These are phyloP conservation scores for Troides aeacus DNA, from an alignment of 2,888 invertebrate species.

Conservation along the genomic window DNA sequence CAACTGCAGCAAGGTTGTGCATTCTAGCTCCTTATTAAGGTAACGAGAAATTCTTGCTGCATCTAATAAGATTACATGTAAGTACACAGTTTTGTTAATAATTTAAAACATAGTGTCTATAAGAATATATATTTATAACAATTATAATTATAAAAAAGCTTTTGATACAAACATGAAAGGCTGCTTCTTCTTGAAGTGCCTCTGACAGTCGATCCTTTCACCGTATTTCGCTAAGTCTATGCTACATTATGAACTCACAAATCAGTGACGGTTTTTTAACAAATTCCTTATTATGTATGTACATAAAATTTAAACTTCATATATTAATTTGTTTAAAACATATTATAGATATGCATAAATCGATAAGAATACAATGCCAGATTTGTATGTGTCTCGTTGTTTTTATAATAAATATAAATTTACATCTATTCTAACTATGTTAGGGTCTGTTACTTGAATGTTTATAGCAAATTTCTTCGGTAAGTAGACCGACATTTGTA, in stretches of 20 bases:
- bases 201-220: too few relatives aligned
- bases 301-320: too few relatives aligned
- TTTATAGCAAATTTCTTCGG: not conserved
- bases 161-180: too few relatives aligned
- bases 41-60: conserved; percentile 1
- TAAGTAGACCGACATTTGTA: conserved; percentile 9
- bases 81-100: not conserved
- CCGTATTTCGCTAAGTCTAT: too few relatives aligned
- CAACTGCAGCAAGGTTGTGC: not conserved
- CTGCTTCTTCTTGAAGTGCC: too few relatives aligned
- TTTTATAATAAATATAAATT: not conserved
- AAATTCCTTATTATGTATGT: too few relatives aligned
- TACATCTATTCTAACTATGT: not conserved
- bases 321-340: too few relatives aligned
- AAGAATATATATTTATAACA: not conserved
- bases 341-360: not conserved
- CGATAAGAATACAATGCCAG: not conserved
- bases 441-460: not conserved
- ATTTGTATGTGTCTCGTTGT: not conserved
- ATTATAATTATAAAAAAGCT: not conserved
- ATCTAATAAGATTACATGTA: not conserved
- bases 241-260: too few relatives aligned
- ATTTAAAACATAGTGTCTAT: not conserved
- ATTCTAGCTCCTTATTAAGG: not conserved
- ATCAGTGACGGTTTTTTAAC: too few relatives aligned